Evolutionary conservation across 2,113 vertebrate species (phyloP), one percentile per base, ranked within the genome.

Genomic region (Fulmarus glacialis): DNA sequence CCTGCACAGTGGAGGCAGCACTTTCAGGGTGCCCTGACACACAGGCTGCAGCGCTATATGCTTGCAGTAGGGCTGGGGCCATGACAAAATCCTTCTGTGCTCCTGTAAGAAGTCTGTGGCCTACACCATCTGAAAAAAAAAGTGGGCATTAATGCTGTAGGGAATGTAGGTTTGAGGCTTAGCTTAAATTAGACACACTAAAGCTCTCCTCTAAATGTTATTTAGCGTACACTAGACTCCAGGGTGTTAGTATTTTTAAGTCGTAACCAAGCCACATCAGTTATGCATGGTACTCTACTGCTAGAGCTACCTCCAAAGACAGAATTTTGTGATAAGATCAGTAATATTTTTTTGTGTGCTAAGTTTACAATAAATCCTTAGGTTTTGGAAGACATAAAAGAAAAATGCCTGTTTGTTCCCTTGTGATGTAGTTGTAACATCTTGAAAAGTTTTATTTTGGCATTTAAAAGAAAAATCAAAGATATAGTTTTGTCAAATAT

Each of bases 141-240:
- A 30, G 19, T 24, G 26, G 12, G 3, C 5, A 7, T 58, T 73
- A 42, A 50, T 84, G 55, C 30, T 68, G 12, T 52, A 20, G 50
- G 50, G 32, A 88, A 21, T 29, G 15, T 36, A 78, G n/a, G 38
- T 63, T 80, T 67, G 47, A 81, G 32, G 27, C n/a, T 89, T 2
- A 0, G 16, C 43, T 63, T 67, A 45, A 79, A 55, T 72, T 21
- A 4, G 32, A 52, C 1, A 8, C 0, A 0, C 22, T 77, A 11
- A 64, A 89, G 34, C 43, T 77, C 34, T 72, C 16, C 22, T 87
- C 8, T 63, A 45, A 60, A n/a, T 3, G 6, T 52, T 45, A 5
- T 81, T 52, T 42, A 48, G 15, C 0, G 0, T 67, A 19, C 16
- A 27, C 14, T 30, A 12, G 32, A 14, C 80, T 63, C 17, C 55